Evolutionary conservation across 2,888 invertebrate genomes (phyloP).

Genomic region (Camponotus fellah): DNA sequence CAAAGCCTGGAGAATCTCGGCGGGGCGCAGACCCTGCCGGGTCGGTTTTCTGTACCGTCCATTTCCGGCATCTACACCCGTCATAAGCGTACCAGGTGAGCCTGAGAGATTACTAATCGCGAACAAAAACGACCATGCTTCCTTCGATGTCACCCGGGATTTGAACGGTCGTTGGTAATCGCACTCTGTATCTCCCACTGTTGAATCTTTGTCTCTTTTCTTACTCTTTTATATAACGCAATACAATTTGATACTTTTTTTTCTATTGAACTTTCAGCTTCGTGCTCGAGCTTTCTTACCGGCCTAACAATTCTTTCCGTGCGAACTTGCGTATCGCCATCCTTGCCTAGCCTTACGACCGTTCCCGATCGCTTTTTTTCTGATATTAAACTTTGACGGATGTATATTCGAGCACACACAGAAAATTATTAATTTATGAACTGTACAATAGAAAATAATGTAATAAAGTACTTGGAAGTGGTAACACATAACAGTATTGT

Average conservation of each 20-base stretch:
- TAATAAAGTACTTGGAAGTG: not conserved
- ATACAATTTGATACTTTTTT: constrained; percentile 29
- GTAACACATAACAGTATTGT: constrained; percentile 30
- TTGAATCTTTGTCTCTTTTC: constrained; percentile 32
- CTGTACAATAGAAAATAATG: not conserved
- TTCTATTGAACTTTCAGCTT: constrained; percentile 57
- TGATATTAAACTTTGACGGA: constrained; percentile 47
- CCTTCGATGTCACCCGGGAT: constrained; percentile 76
- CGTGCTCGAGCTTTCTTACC: constrained; percentile 50
- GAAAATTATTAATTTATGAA: constrained; percentile 2
- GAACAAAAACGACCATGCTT: constrained; percentile 73
- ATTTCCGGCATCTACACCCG: constrained; percentile 93
- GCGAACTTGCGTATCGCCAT: constrained; percentile 55
- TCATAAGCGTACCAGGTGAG: constrained; percentile 94
- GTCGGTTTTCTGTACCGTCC: constrained; percentile 88
- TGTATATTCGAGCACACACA: constrained; percentile 2
- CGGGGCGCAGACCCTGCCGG: constrained; percentile 90
- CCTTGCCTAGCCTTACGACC: constrained; percentile 70
- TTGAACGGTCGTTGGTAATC: constrained; percentile 79
- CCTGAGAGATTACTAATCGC: constrained; percentile 76
- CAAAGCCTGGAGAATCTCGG: constrained; percentile 88
- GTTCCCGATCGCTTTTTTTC: constrained; percentile 71
- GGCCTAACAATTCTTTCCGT: constrained; percentile 60
- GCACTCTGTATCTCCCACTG: constrained; percentile 56
- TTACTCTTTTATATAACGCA: constrained; percentile 54